These are phyloP conservation scores for Pungitius pungitius DNA, from an alignment of 2,113 vertebrate species.

Conservation along the genomic window DNA sequence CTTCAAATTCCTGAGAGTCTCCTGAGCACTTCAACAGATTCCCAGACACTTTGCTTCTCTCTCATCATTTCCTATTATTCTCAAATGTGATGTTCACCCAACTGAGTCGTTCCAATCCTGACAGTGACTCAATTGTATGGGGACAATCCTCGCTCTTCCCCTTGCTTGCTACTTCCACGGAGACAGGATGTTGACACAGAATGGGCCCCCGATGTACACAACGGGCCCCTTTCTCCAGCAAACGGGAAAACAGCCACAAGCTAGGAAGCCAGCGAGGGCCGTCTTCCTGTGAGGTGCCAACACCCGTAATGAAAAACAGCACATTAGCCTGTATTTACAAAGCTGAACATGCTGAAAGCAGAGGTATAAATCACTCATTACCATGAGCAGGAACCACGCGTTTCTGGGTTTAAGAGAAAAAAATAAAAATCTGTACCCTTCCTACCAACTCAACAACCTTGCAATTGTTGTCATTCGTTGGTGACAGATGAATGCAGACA, in stretches of 20 bases:
- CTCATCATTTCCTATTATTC: background rate
- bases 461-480: background rate
- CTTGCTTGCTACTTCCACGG: conserved; percentile 32
- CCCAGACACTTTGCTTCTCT: background rate
- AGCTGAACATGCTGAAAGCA: background rate
- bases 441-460: background rate
- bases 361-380: background rate
- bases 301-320: conserved; percentile 27
- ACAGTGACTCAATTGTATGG: background rate
- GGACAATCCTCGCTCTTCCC: conserved; percentile 29
- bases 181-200: conserved; percentile 69
- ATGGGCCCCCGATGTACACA: conserved; percentile 45
- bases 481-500: conserved; percentile 1
- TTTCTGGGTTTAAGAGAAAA: background rate
- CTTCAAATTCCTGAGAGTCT: background rate
- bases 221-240: conserved; percentile 37
- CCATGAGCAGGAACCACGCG: background rate
- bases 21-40: background rate
- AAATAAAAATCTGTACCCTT: background rate
- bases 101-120: conserved; percentile 5
- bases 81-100: background rate
- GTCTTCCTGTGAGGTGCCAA: conserved; percentile 47
- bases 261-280: conserved; percentile 34
- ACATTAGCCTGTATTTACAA: background rate
- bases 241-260: conserved; percentile 67